Conservation (phyloP, 2,797 vertebrate species). For the Oophaga sylvatica region DNA sequence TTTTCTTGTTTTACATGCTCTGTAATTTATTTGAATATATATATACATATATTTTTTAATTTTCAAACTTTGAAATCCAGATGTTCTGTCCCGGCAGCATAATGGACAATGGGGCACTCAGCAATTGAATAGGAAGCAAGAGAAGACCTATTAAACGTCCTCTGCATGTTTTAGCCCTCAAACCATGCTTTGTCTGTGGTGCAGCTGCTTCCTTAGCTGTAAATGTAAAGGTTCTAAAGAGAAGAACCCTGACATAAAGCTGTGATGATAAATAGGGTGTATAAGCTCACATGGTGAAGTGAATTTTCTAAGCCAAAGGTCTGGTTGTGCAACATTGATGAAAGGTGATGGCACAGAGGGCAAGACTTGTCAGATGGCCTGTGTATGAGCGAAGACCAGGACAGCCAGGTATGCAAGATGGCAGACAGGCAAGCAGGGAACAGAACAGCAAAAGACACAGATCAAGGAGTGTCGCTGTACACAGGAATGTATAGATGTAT, state of each 20-base stretch:
- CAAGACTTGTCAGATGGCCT: no score
- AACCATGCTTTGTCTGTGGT: background rate
- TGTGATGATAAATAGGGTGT: background rate
- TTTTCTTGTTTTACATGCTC: slow-evolving; percentile 57
- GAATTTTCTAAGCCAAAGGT: no score
- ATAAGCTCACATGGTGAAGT: no score
- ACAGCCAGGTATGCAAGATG: no score
- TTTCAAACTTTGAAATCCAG: slow-evolving; percentile 44
- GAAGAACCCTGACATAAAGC: background rate
- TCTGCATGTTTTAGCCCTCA: background rate
- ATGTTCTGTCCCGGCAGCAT: slow-evolving; percentile 39
- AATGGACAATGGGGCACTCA: background rate
- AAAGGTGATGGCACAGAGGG: no score
- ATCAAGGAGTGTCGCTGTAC: no score
- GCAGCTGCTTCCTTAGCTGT: slow-evolving; percentile 10
- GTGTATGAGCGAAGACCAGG: no score
- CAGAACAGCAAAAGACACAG: no score
- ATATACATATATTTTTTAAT: slow-evolving; percentile 10
- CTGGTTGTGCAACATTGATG: no score
- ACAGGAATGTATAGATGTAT: no score
- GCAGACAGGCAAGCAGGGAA: no score
- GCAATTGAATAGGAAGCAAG: background rate
- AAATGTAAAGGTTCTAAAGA: background rate
- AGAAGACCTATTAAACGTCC: background rate
- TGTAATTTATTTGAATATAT: slow-evolving; percentile 51